Base-by-base conservation (phyloP, 2,888 invertebrate species). In the Charanyca ferruginea region DNA sequence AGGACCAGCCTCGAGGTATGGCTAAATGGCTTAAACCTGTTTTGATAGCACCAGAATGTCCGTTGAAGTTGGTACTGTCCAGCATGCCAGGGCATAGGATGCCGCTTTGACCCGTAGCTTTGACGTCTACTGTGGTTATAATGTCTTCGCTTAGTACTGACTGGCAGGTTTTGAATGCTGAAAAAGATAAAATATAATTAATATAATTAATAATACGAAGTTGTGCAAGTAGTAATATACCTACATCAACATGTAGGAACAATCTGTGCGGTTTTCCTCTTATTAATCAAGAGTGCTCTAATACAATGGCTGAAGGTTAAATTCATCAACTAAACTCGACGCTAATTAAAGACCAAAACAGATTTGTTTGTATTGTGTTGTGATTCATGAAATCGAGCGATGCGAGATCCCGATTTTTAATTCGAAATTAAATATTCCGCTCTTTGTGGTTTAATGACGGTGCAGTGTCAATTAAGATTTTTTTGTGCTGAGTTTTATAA, bases 1-100 rank as follows among this genome's bases (percentile, higher is more conserved):
- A 98, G 20, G 96, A 96, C 98, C 98, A 98, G 5, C 97, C 98
- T n/a, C 97, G 96, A 0, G 98, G 98, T 75, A 98, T 98, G 53
- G 98, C 97, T 59, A 98, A 92, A 85, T 98, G 98, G 66, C 96
- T 96, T 47, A 98, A 92, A 0, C 98, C 98, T 18, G 97, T 96
- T 57, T 96, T 95, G 44, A 98, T 96, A n/a, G 97, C 96, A 7
- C 97, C 97, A 49, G 96, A 93, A 62, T 94, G 87, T 0, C 97
- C 96, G 70, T 96, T 97, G 79, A 94, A 94, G 44, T 75, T 77
- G 52, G 90, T 90, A 18, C 82, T 84, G 23, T 90, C 91, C 35
- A 87, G 62, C 72, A 82, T 66, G 4, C 90, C 91, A 0, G 93
- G 88, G 66, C 90, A 89, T 1, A 95, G 72, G 16, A 95, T 91